Conservation (phyloP, 2,113 vertebrate genomes). For the Petrocephalus microphthalmus region DNA sequence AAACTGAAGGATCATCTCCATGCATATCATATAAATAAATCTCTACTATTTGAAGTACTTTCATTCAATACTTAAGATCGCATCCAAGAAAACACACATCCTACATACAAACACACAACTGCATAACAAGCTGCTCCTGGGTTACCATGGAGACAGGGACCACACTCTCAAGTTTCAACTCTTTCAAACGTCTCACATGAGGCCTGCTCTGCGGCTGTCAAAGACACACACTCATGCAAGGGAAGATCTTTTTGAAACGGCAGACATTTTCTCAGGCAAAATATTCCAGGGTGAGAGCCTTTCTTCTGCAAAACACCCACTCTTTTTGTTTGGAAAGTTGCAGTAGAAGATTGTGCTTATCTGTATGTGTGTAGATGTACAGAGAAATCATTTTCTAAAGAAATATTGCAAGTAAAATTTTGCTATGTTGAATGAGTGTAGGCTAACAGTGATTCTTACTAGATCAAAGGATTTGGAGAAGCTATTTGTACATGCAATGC, state of each 20-base stretch:
- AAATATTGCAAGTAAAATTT: background rate
- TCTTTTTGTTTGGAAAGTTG: constrained; percentile 38
- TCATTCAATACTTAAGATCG: constrained; percentile 31
- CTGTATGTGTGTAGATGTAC: background rate
- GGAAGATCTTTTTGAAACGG: constrained; percentile 51
- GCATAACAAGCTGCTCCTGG: constrained; percentile 56
- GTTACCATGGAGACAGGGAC: constrained; percentile 70
- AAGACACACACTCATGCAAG: constrained; percentile 57
- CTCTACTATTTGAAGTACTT: constrained; percentile 14
- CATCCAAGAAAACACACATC: constrained; percentile 47
- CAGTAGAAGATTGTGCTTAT: background rate
- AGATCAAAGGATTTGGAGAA: background rate
- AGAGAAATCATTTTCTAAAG: background rate
- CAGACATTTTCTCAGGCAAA: constrained; percentile 52
- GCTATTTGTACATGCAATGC: background rate
- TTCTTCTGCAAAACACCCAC: constrained; percentile 29
- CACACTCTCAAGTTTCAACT: constrained; percentile 67
- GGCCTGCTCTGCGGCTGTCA: constrained; percentile 58
- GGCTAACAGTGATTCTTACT: background rate
- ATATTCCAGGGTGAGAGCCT: constrained; percentile 50
- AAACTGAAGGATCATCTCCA: background rate
- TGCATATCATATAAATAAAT: background rate
- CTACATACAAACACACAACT: constrained; percentile 49
- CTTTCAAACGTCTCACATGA: constrained; percentile 55
- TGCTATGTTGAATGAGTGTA: background rate